Percentiles rank a stretch among this genome's conserved stretches.
These are phyloP conservation scores for Channa striata DNA, from an alignment of 2,797 vertebrate genomes.

Conservation along the genomic window DNA sequence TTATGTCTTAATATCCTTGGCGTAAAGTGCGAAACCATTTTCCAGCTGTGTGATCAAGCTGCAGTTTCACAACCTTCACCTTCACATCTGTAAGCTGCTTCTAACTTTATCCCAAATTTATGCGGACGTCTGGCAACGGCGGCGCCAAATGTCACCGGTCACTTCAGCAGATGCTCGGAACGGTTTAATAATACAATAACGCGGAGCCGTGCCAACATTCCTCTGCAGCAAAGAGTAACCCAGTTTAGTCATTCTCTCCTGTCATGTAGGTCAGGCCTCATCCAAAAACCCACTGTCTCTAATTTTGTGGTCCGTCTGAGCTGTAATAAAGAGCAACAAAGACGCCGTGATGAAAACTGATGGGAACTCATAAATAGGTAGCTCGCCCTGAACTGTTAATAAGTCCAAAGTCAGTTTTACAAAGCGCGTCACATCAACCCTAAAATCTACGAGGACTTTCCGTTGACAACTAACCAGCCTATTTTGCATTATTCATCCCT, in stretches of 20 bases:
- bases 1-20: neutral
- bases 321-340: slow-evolving; percentile 35
- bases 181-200: slow-evolving; percentile 71
- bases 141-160: slow-evolving; percentile 56
- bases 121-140: slow-evolving; percentile 43
- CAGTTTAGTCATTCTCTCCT: slow-evolving; percentile 55
- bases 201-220: slow-evolving; percentile 47
- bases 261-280: slow-evolving; percentile 70
- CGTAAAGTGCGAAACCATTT: neutral
- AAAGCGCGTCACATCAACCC: slow-evolving; percentile 63
- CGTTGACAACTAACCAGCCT: slow-evolving; percentile 77
- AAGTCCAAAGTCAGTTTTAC: slow-evolving; percentile 63
- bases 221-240: slow-evolving; percentile 65
- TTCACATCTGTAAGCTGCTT: slow-evolving; percentile 40
- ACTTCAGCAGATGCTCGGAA: slow-evolving; percentile 63
- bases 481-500: slow-evolving; percentile 84
- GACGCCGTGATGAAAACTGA: slow-evolving; percentile 41
- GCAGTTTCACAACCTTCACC: slow-evolving; percentile 2
- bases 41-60: slow-evolving; percentile 13
- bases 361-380: slow-evolving; percentile 57
- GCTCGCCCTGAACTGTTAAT: slow-evolving; percentile 63
- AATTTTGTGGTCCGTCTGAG: slow-evolving; percentile 60
- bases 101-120: slow-evolving; percentile 39
- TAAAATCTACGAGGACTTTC: slow-evolving; percentile 61
- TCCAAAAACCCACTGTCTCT: slow-evolving; percentile 56